Base-by-base conservation (phyloP, 2,888 invertebrate genomes). In the Apantesis nais region DNA sequence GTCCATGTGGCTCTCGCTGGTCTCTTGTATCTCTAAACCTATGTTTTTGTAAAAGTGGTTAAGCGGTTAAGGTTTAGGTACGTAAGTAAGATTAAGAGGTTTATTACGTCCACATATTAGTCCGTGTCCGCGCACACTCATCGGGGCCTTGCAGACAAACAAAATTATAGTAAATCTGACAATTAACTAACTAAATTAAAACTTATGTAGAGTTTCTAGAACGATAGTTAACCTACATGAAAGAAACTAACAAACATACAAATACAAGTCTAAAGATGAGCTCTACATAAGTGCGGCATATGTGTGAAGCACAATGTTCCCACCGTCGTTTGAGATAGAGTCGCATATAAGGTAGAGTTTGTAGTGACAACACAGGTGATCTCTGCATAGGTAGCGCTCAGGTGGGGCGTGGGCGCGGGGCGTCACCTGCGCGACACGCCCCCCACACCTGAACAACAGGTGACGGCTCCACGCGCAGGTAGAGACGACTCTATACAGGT, bases 371-470 rank as follows among this genome's bases (percentile, higher is more conserved):
- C 58, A 39, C 48, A 70, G 66, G 64, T 67, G 60, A 34, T 70
- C 55, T 16, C n/a, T 34, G 34, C 64, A 72, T 71, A 68, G 76
- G 83, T 84, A 81, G 79, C 80, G 74, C 78, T 84, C 82, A 86
- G 86, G 87, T 78, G 83, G 79, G 82, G 84, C 55, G 84, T 81
- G 82, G 82, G 86, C 85, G 88, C 87, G 87, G 76, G 83, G 86
- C 83, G 80, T 82, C 78, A 83, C 85, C 86, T 82, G 84, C 72
- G 81, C 69, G 82, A 22, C 87, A 83, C 86, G 87, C 87, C 86
- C 81, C 61, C 78, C 73, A 55, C 83, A 82, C 83, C 81, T 82
- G 81, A 71, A 77, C 83, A 80, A 80, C 78, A 80, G 78, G 78
- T 80, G 80, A 75, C 31, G 31, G 22, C 60, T 39, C 55, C 41